phyloP scores from a whole-genome alignment of 2,797 vertebrate genomes.

The Moxostoma hubbsi region DNA sequence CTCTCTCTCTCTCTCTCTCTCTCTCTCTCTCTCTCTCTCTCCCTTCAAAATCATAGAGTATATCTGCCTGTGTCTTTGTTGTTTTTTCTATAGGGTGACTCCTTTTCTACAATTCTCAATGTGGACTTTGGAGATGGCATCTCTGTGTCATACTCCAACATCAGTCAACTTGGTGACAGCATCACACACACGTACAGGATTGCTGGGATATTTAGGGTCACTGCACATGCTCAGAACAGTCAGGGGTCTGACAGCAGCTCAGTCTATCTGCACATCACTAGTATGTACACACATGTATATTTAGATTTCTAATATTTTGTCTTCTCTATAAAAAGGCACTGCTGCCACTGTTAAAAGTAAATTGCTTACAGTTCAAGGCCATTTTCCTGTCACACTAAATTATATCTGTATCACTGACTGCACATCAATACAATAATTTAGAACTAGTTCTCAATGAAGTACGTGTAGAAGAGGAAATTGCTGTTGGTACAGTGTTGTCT shows the following conservation, averaged over 20 bases:
- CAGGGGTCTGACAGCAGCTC: conserved; percentile 87
- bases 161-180: conserved; percentile 90
- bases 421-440: conserved; percentile 24
- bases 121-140: conserved; percentile 95
- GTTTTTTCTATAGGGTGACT: conserved; percentile 84
- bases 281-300: conserved; percentile 78
- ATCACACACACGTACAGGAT: conserved; percentile 88
- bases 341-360: neutral
- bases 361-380: neutral
- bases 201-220: conserved; percentile 92
- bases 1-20: neutral
- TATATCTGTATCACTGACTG: conserved; percentile 19
- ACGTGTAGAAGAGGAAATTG: conserved; percentile 16
- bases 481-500: neutral
- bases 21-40: too few species aligned
- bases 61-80: neutral
- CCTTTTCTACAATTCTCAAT: conserved; percentile 90
- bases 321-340: neutral
- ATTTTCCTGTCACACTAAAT: conserved; percentile 24
- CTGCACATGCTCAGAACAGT: conserved; percentile 87
- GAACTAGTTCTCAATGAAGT: conserved; percentile 10
- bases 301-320: neutral
- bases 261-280: conserved; percentile 92
- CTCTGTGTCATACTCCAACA: conserved; percentile 93
- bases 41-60: conserved; percentile 1